Evolutionary conservation across 1,140 invertebrate genomes (phyloP), one percentile per base, ranked within the genome.

Genomic region (Papilio polytes): DNA sequence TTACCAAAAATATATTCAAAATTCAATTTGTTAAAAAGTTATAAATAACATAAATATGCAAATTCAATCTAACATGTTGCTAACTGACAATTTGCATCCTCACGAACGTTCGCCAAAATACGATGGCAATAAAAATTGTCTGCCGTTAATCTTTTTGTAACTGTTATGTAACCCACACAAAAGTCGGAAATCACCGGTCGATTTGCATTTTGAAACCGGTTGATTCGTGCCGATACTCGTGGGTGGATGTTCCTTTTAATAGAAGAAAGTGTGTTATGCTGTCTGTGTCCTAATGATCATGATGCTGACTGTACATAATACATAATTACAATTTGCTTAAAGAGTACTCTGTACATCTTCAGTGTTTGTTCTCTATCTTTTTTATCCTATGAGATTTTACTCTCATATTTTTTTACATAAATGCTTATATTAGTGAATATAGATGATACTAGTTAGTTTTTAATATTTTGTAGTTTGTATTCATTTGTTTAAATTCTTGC

Each of bases 141-240:
- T 74, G 78, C 81, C 81, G 83, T 83, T 83, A 85, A 84, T 90
- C 85, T 82, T 81, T 87, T 85, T 86, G 85, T 85, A 85, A 85
- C 80, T 84, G 85, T 93, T 89, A 87, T 83, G 87, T 86, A 92
- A 91, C 82, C 63, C 63, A 84, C 81, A 90, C 85, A 90, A 86
- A 89, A 89, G 81, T 88, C 84, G 86, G 86, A 92, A 91, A 89
- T 91, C 86, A 88, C 89, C 86, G 86, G 89, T 87, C 86, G 86
- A 76, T 84, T 86, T 86, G 83, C 81, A 90, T 93, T 93, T 93
- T 91, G 88, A 91, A 93, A 93, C 90, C 90, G 86, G 90, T 89
- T 80, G 82, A 91, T 88, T 88, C 85, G 90, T 91, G 91, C 90
- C 91, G 89, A 90, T 92, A 89, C 83, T 84, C 87, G 93, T 93